These are phyloP conservation scores for Brachypodius melanocephalos DNA, from an alignment of 2,113 vertebrate genomes.

Conservation along the genomic window DNA sequence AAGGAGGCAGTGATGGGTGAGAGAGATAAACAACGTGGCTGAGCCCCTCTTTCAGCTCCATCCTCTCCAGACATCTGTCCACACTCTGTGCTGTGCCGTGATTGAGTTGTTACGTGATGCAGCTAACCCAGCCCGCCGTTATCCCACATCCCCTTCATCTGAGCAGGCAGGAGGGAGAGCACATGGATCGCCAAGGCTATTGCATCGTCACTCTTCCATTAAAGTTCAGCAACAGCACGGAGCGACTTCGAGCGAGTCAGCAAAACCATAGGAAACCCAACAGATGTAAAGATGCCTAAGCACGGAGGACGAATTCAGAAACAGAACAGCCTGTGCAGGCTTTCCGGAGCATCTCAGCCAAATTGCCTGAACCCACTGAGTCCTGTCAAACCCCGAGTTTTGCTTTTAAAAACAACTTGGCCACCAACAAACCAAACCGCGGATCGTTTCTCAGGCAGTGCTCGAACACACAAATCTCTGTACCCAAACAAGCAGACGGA, in stretches of 20 bases:
- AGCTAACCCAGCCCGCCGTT: background rate
- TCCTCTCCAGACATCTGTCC: background rate
- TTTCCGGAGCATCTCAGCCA: background rate
- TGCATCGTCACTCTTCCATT: background rate
- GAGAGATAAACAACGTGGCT: background rate
- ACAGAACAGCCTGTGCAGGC: background rate
- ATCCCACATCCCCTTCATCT: background rate
- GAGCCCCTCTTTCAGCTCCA: background rate
- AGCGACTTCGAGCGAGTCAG: background rate
- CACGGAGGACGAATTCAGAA: rapidly evolving
- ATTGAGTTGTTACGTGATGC: background rate
- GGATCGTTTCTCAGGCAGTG: background rate
- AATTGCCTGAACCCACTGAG: background rate
- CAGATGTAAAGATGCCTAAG: background rate
- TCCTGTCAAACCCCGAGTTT: background rate
- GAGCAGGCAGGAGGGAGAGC: background rate
- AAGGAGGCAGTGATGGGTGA: background rate
- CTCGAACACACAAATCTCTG: rapidly evolving
- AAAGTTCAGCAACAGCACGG: background rate
- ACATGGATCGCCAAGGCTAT: background rate
- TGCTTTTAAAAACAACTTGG: background rate
- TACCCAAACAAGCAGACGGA: rapidly evolving
- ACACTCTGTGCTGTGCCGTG: background rate
- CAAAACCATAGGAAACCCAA: background rate
- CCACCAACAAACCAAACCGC: background rate